Evolutionary conservation across 2,113 vertebrate genomes (phyloP), one percentile per base, ranked within the genome.

Genomic region (Amia ocellicauda): DNA sequence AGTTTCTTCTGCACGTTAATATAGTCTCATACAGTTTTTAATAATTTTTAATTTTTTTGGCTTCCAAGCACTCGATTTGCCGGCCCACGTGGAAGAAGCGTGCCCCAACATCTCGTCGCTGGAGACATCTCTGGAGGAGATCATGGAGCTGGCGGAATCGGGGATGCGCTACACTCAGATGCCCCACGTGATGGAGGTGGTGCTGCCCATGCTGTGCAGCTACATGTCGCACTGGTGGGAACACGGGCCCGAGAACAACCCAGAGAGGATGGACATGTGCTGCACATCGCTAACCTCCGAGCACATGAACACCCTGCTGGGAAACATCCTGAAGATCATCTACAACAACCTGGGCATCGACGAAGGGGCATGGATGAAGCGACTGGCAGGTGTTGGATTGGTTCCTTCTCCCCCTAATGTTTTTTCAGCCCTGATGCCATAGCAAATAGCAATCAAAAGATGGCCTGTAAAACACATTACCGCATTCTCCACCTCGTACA

Each of bases 161-260:
- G 96, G 95, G 19, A 89, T 96, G 71, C 92, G 91, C 72, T 98
- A 98, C 77, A 94, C 91, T 0, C 95, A 98, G 71, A 95, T 97
- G 93, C 96, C 96, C 0, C 95, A 98, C 1, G 88, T 98, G 31
- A 95, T 98, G 94, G 96, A 98, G 79, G 96, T 98, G 28, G 86
- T 98, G 22, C 59, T 98, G 78, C 96, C 96, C 1, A 94, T 97
- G 94, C 69, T 98, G 0, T 98, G 96, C 54, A 97, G 93, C 74
- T 98, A 98, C 79, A 93, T 97, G 93, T 98, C 96, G 2, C 93
- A 93, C 36, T 98, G 96, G 96, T 98, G 96, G 96, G 94, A 98
- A 24, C 86, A 94, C 0, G 95, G 96, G 1, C 93, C 93, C 0
- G 94, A 98, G 76, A 94, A 77, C 72, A 88, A 83, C 49, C 79